Evolutionary conservation across 2,888 invertebrate genomes (phyloP), one percentile per base, ranked within the genome.

Genomic region (Andrena bicolor): DNA sequence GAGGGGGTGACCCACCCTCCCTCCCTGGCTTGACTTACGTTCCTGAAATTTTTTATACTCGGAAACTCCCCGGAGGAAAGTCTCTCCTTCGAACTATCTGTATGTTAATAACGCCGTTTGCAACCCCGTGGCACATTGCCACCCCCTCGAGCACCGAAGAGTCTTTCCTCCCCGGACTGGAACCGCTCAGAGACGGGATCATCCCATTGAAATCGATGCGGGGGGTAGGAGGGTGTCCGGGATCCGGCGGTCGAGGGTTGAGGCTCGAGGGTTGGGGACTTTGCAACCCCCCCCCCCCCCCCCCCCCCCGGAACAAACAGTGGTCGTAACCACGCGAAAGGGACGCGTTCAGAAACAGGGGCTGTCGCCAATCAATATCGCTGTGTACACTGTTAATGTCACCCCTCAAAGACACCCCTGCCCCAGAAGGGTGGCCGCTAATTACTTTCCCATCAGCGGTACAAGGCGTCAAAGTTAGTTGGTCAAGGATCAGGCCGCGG

Each of bases 391-490:
- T 68, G 76, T 26, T 72, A 87, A 86, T 84, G 78, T 78, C 85
- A 75, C 61, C 76, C 64, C 77, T 72, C 64, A 74, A 82, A 85
- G 70, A 58, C 56, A 56, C 23, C 60, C 63, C 28, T 48, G 56
- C 60, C 63, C 49, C 60, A 30, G 32, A 35, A 64, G 49, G 60
- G 51, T 1, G 69, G 69, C 35, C 64, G 88, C 86, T 87, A 86
- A 86, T 87, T 85, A 87, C 77, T 85, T 85, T 80, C 79, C 82
- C 66, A 77, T 85, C 85, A 74, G 65, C 20, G 84, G 53, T 63
- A 75, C 79, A 71, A 56, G 66, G 61, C 66, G 72, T 85, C 85
- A 80, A 77, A 85, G 85, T 71, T 80, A 64, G 76, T 77, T 71
- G 49, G 81, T 74, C 84, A 66, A 64, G 85, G 70, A 74, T 76